Evolutionary conservation across 2,113 vertebrate species (phyloP), one percentile per base, ranked within the genome.

Genomic region (Myodes glareolus): DNA sequence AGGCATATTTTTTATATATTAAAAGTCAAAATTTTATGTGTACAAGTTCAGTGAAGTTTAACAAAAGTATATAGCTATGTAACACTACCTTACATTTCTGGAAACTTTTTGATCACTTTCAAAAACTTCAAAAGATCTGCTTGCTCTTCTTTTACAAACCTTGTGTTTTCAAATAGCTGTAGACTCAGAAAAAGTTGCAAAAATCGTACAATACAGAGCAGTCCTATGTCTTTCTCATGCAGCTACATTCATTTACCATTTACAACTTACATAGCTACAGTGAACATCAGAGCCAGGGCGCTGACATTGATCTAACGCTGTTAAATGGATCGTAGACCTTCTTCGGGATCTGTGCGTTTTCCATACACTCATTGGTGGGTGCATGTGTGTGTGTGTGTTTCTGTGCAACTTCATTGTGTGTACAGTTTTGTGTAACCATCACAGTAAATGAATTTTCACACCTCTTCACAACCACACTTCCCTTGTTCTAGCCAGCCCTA

Each of bases 31-130:
- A 45, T 78, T 61, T 81, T 61, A 75, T 13, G 27, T 91, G 50
- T 94, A 94, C 10, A 92, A 80, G 42, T 85, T 92, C 63, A 88
- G 31, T 84, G 45, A 82, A 29, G 78, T 94, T 88, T 61, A 94
- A 58, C 39, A 84, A 91, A 93, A 42, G 27, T 67, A 25, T 70
- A 52, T 14, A 93, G 33, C 84, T 72, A 52, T n/a, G 2, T 90
- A 88, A 85, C 25, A 91, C 7, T 10, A 52, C 33, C 47, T 91
- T n/a, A 80, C 39, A 72, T n/a, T 70, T 23, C n/a, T 72, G 21
- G 45, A 91, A 93, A 93, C 4, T 68, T 75, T 73, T 67, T 42
- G n/a, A 78, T 78, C 55, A 87, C 42, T 81, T 90, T 65, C 39
- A 82, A 89, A 92, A 76, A 7, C 76, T 89, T 65, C 86, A 27